Conservation (phyloP, 2,888 invertebrate species). For the Acronicta alni region DNA sequence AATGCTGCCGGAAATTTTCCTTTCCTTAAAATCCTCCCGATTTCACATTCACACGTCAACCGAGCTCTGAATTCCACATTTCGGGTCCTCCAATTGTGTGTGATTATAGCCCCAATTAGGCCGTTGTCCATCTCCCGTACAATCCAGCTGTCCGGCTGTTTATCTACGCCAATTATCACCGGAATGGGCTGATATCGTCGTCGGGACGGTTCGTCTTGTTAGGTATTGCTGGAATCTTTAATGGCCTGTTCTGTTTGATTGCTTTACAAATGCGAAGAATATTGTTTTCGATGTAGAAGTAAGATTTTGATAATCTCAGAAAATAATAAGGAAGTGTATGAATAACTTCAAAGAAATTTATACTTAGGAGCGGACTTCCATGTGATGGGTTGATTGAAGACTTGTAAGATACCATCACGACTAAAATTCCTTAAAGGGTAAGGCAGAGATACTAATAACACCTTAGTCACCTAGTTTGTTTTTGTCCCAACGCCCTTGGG, state of each 20-base stretch:
- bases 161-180: conserved; percentile 53
- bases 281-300: background rate
- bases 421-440: too few species aligned
- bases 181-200: conserved; percentile 29
- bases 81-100: conserved; percentile 18
- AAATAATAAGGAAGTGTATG: too few species aligned
- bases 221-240: conserved; percentile 43
- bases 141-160: conserved; percentile 47
- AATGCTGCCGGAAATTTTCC: conserved; percentile 15
- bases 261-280: conserved; percentile 29
- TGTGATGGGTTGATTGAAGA: too few species aligned
- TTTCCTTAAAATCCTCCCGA: conserved; percentile 19
- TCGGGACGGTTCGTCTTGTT: conserved; percentile 24
- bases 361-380: too few species aligned
- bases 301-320: too few species aligned
- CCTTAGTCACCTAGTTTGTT: too few species aligned
- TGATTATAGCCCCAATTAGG: conserved; percentile 51
- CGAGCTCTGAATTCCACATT: conserved; percentile 29
- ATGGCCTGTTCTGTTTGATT: conserved; percentile 37
- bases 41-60: conserved; percentile 30
- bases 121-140: conserved; percentile 34
- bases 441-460: too few species aligned
- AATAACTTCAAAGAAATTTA: too few species aligned
- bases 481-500: too few species aligned
- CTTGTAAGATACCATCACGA: too few species aligned